These are phyloP conservation scores for Heliconius congener DNA, from an alignment of 1,140 invertebrate genomes.

Conservation along the genomic window DNA sequence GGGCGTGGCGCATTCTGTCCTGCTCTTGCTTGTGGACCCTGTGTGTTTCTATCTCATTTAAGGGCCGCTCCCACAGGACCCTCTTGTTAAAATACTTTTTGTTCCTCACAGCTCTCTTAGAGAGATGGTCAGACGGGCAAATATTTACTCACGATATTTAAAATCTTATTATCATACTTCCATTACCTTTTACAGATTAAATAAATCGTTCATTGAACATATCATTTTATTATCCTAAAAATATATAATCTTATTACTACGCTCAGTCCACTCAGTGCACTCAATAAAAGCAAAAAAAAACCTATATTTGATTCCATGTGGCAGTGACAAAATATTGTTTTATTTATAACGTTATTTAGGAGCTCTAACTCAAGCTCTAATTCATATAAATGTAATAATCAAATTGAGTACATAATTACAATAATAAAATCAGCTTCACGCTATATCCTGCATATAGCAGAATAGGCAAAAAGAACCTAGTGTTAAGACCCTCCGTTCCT, in stretches of 20 bases:
- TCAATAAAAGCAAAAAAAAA: no score
- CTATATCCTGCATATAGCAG: no score
- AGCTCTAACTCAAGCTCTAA: no score
- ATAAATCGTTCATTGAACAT: conserved; percentile 17
- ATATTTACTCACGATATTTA: conserved; percentile 80
- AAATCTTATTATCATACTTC: conserved; percentile 74
- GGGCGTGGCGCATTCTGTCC: conserved; percentile 68
- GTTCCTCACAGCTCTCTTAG: conserved; percentile 68
- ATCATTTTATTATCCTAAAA: not conserved
- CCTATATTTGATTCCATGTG: no score
- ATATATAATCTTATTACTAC: not conserved
- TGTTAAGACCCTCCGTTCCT: no score
- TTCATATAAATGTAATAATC: no score
- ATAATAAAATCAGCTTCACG: no score
- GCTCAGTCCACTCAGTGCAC: no score
- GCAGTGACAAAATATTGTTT: no score
- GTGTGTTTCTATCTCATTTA: conserved; percentile 48
- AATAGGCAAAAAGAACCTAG: no score
- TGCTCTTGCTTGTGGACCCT: conserved; percentile 40
- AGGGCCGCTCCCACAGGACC: conserved; percentile 76
- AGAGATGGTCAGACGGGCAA: conserved; percentile 76
- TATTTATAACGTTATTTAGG: no score
- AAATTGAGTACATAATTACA: no score
- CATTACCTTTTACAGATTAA: conserved; percentile 35
- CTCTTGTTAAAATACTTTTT: conserved; percentile 78